These are phyloP conservation scores for Uropsilus gracilis DNA, from an alignment of 2,113 vertebrate genomes.

Conservation along the genomic window DNA sequence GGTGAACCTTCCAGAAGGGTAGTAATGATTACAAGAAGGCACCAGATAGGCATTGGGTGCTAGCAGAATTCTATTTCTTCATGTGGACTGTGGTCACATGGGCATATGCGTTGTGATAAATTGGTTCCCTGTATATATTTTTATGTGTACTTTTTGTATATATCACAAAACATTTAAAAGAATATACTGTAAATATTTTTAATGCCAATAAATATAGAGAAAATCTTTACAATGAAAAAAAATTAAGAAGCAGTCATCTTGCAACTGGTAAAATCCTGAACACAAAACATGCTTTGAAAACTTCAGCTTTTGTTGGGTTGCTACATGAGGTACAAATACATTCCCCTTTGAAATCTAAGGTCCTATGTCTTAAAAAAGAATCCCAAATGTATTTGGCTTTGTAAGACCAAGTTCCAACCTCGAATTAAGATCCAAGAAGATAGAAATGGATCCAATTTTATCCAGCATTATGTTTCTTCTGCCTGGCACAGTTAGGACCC, in stretches of 20 bases:
- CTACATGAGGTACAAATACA: not conserved
- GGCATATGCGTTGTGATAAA: not conserved
- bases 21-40: not conserved
- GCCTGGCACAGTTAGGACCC: not conserved
- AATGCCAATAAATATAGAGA: not conserved
- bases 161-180: not conserved
- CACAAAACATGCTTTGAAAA: not conserved
- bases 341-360: not conserved
- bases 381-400: not conserved
- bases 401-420: not conserved
- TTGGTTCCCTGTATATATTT: not conserved
- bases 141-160: not conserved
- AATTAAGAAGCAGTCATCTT: not conserved
- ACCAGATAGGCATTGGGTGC: fast-evolving
- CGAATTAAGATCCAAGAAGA: not conserved
- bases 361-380: not conserved
- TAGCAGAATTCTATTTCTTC: not conserved
- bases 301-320: not conserved
- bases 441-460: not conserved
- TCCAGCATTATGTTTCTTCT: not conserved
- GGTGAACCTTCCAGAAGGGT: not conserved
- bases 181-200: not conserved
- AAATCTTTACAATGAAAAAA: not conserved
- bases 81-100: fast-evolving
- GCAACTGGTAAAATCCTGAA: not conserved